Conservation (phyloP, 2,113 vertebrate genomes). For the Silurus meridionalis region DNA sequence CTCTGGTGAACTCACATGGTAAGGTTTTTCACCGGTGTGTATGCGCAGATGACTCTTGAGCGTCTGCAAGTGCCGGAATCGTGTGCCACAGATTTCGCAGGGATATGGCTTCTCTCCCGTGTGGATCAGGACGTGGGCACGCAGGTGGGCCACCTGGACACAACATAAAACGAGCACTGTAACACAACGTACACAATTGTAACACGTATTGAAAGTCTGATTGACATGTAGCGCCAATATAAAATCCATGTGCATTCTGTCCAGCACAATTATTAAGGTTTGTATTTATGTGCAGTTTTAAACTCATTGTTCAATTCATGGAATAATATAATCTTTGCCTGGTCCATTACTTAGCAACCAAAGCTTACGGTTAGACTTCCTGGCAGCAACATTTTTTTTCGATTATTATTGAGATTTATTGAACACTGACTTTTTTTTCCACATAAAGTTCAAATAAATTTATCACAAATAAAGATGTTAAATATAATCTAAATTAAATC, state of each 20-base stretch:
- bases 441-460: neutral
- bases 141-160: conserved; percentile 90
- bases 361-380: neutral
- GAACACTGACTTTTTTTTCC: neutral
- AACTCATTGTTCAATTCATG: neutral
- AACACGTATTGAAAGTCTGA: neutral
- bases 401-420: neutral
- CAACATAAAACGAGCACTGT: neutral
- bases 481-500: neutral
- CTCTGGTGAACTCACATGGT: conserved; percentile 82
- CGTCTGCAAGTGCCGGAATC: conserved; percentile 95
- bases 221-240: neutral
- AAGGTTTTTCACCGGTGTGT: conserved; percentile 97
- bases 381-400: neutral
- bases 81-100: conserved; percentile 96
- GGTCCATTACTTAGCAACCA: neutral
- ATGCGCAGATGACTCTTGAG: conserved; percentile 97
- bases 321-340: neutral
- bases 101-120: conserved; percentile 98
- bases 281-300: neutral
- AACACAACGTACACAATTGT: no score
- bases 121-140: conserved; percentile 95
- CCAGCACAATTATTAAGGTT: neutral
- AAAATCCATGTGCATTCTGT: neutral
- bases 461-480: neutral